Percentiles rank a stretch among this genome's conserved stretches.
Evolutionary conservation across 2,113 vertebrate species (phyloP).

Genomic region (Epinephelus fuscoguttatus): DNA sequence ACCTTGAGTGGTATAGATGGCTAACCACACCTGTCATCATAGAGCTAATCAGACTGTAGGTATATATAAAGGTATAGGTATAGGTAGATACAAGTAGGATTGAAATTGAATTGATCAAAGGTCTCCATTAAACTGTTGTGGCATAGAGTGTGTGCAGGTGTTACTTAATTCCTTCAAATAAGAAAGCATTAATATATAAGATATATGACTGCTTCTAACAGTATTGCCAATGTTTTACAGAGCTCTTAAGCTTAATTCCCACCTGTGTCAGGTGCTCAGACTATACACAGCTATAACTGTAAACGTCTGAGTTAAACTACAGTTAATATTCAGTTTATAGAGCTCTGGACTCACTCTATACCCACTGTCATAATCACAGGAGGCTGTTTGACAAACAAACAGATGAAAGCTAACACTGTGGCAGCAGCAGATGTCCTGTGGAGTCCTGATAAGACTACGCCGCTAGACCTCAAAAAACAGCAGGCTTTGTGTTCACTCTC

Average conservation of each 20-base stretch:
- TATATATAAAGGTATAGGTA: no score
- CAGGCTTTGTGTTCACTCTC: conserved; percentile 2
- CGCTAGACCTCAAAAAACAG: conserved; percentile 17
- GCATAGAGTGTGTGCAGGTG: no score
- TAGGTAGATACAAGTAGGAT: no score
- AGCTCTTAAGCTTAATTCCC: neutral
- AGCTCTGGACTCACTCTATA: conserved; percentile 15
- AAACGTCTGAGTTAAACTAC: conserved; percentile 23
- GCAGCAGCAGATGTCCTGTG: conserved; percentile 62
- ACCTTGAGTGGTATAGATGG: no score
- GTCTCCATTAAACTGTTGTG: no score
- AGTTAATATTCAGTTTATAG: conserved; percentile 12
- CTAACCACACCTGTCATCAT: no score
- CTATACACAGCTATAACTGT: neutral
- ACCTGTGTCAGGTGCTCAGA: neutral
- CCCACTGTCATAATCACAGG: conserved; percentile 3
- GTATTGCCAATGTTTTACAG: neutral
- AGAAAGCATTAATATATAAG: conserved; percentile 7
- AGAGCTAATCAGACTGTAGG: no score
- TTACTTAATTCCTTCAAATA: no score
- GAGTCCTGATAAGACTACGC: conserved; percentile 56
- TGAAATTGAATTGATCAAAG: no score
- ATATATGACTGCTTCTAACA: neutral
- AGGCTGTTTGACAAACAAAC: conserved; percentile 18
- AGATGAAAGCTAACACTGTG: conserved; percentile 33